Percentiles rank a stretch among this genome's conserved stretches.
phyloP scores from a whole-genome alignment of 2,888 invertebrate genomes.

The Drosophila austrosaltans region DNA sequence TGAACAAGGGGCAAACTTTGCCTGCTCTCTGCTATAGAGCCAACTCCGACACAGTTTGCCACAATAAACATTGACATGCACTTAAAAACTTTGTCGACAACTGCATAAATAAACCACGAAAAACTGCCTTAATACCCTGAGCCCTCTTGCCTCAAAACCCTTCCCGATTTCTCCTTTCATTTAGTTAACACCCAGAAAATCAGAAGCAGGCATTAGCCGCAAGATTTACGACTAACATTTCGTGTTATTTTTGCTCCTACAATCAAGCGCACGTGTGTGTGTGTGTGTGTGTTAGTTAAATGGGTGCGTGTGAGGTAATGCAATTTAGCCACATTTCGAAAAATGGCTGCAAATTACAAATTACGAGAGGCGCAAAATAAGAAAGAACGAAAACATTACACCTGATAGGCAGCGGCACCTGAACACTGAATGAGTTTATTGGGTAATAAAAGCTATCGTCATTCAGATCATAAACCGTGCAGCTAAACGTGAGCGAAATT shows the following conservation, averaged over 20 bases:
- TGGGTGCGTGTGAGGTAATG: constrained; percentile 22
- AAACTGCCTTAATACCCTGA: constrained; percentile 11
- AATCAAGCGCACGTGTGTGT: background rate
- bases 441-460: constrained; percentile 32
- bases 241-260: background rate
- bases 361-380: constrained; percentile 21
- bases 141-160: constrained; percentile 1
- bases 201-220: constrained; percentile 35
- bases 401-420: constrained; percentile 46
- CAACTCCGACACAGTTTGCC: constrained; percentile 25
- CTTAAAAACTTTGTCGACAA: constrained; percentile 53
- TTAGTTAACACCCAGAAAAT: constrained; percentile 25
- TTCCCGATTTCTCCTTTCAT: constrained; percentile 3
- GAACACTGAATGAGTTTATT: constrained; percentile 35
- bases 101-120: constrained; percentile 41
- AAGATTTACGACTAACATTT: constrained; percentile 41
- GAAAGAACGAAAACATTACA: constrained; percentile 23
- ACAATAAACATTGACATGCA: constrained; percentile 62
- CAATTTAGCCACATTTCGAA: constrained; percentile 34
- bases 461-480: constrained; percentile 29
- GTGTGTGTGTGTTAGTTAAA: background rate
- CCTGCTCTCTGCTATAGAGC: constrained; percentile 2
- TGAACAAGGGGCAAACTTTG: constrained; percentile 9
- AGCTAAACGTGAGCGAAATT: constrained; percentile 19
- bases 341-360: constrained; percentile 46